phyloP scores from a whole-genome alignment of 2,888 invertebrate species.

The Megaustenia siamemsis region DNA sequence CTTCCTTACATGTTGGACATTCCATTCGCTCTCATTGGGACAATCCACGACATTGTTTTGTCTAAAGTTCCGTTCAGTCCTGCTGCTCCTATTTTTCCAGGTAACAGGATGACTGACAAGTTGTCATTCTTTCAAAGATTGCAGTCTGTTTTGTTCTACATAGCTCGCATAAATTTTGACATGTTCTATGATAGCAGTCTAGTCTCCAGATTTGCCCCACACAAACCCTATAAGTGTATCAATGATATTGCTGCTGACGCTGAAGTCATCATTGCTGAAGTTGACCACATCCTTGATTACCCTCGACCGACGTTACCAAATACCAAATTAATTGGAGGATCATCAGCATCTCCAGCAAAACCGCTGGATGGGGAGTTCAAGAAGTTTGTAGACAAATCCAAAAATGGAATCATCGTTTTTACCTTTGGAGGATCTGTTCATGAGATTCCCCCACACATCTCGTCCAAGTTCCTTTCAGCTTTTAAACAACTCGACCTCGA shows the following conservation, averaged over 20 bases:
- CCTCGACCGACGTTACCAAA: slow-evolving; percentile 57
- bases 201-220: slow-evolving; percentile 4
- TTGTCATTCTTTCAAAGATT: slow-evolving; percentile 52
- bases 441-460: slow-evolving; percentile 47
- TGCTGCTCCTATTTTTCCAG: slow-evolving; percentile 33
- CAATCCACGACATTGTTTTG: slow-evolving; percentile 36
- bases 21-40: slow-evolving; percentile 54
- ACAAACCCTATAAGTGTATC: not conserved
- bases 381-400: slow-evolving; percentile 26
- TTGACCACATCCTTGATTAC: slow-evolving; percentile 59
- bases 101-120: slow-evolving; percentile 33
- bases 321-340: not conserved
- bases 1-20: slow-evolving; percentile 54
- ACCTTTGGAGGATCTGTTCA: slow-evolving; percentile 61
- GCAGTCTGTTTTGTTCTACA: slow-evolving; percentile 18
- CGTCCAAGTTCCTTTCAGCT: slow-evolving; percentile 51
- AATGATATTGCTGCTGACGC: not conserved
- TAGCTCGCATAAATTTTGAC: slow-evolving; percentile 38
- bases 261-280: slow-evolving; percentile 15
- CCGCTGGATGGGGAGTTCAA: slow-evolving; percentile 9
- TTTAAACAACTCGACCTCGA: slow-evolving; percentile 53
- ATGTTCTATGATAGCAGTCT: slow-evolving; percentile 38
- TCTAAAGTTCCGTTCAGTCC: slow-evolving; percentile 53
- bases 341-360: not conserved
- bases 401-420: slow-evolving; percentile 60